A percentile compares a stretch with the other conserved stretches of the same genome.
Evolutionary conservation across 35 echinoderm and acorn worm genomes (phyloP).

Genomic region (Heliocidaris erythrogramma): DNA sequence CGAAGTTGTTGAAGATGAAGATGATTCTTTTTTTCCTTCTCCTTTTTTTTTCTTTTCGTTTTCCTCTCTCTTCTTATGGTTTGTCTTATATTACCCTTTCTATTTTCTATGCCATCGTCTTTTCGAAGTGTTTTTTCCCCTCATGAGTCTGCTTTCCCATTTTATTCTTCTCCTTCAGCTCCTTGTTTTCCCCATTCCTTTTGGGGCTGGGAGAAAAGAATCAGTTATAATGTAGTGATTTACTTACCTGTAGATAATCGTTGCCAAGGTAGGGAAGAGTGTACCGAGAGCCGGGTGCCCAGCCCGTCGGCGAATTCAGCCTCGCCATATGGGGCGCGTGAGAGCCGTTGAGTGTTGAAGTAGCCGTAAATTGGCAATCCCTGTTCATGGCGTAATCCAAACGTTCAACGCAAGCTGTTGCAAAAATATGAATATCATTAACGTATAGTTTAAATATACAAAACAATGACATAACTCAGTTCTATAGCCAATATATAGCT

Average conservation of each 20-base stretch:
- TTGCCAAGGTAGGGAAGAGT: conserved; percentile 73
- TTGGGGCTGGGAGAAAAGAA: too few relatives aligned
- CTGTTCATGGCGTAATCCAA: conserved; percentile 29
- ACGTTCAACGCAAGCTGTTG: not conserved
- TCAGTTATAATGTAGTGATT: not conserved
- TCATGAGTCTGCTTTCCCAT: not conserved
- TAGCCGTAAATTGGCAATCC: conserved; percentile 83
- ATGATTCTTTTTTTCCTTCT: too few relatives aligned
- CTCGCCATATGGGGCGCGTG: conserved; percentile 56
- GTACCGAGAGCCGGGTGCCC: conserved; percentile 71
- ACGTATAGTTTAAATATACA: too few relatives aligned
- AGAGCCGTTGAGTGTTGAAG: conserved; percentile 57
- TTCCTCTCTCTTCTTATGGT: too few relatives aligned
- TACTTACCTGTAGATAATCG: conserved; percentile 82
- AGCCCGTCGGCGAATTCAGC: conserved; percentile 68
- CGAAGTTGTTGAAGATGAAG: too few relatives aligned
- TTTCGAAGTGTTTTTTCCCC: not conserved
- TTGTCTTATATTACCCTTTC: too few relatives aligned
- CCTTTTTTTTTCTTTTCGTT: too few relatives aligned
- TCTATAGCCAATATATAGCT: too few relatives aligned
- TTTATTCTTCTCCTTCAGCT: too few relatives aligned
- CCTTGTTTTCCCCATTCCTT: too few relatives aligned
- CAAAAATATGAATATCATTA: too few relatives aligned
- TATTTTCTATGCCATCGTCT: not conserved
- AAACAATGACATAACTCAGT: too few relatives aligned